phyloP scores from a whole-genome alignment of 2,113 vertebrate genomes.

The Aplodontia rufa region DNA sequence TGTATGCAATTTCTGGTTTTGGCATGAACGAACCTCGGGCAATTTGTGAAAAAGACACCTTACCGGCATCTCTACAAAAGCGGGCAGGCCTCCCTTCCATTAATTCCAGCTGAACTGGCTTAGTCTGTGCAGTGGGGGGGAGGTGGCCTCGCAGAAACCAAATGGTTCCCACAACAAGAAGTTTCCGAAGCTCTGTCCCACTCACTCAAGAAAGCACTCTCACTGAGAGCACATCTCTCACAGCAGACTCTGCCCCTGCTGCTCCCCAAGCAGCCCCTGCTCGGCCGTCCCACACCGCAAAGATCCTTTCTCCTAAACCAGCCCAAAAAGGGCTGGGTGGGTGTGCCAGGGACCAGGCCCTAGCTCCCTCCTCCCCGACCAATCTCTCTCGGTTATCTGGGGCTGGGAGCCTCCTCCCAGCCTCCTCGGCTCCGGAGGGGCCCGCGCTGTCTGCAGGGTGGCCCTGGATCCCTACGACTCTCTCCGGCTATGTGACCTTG shows the following conservation, averaged over 20 bases:
- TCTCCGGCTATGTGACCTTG: conserved; percentile 72
- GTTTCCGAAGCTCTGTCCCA: conserved; percentile 64
- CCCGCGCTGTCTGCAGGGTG: neutral
- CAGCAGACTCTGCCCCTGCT: neutral
- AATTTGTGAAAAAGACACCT: conserved; percentile 32
- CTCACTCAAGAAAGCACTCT: conserved; percentile 27
- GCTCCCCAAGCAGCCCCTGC: neutral
- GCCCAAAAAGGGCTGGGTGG: neutral
- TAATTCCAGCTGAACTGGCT: neutral
- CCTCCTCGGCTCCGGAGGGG: neutral
- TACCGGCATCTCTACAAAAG: conserved; percentile 14
- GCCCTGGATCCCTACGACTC: conserved; percentile 45
- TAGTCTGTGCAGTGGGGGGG: neutral
- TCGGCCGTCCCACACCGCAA: neutral
- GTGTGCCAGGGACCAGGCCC: conserved; percentile 53
- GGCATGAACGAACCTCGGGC: conserved; percentile 21
- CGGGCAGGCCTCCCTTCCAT: conserved; percentile 33
- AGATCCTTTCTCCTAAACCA: neutral
- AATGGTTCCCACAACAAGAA: conserved; percentile 5
- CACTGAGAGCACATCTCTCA: neutral
- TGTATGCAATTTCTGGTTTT: neutral
- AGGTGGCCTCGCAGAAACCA: conserved; percentile 39
- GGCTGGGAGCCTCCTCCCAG: neutral
- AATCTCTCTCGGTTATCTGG: neutral
- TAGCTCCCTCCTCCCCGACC: neutral